A percentile compares a stretch with the other conserved stretches of the same genome.
phyloP scores from a whole-genome alignment of 2,797 vertebrate genomes.

The Myripristis murdjan region DNA sequence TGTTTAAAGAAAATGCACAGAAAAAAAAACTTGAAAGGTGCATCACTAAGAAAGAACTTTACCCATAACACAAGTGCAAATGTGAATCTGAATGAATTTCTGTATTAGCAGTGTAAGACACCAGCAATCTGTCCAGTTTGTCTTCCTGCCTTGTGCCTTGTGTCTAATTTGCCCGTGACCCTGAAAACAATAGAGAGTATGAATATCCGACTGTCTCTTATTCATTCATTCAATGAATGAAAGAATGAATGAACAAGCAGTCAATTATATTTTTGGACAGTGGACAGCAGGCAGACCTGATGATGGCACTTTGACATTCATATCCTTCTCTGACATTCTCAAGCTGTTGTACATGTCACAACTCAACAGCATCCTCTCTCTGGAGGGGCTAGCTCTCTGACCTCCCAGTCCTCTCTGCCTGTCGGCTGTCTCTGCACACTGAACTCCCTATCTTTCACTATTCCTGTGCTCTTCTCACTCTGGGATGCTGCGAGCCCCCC shows the following conservation, averaged over 20 bases:
- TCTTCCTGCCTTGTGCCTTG: background rate
- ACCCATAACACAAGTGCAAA: no score
- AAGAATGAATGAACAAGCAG: background rate
- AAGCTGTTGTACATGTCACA: background rate
- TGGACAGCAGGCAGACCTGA: background rate
- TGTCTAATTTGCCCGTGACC: no score
- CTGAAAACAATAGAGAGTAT: no score
- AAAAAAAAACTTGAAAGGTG: no score
- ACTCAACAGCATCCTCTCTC: constrained; percentile 4
- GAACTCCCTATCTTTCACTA: background rate
- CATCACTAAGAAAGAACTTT: no score
- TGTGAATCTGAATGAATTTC: background rate
- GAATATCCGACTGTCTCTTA: no score
- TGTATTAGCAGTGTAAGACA: background rate
- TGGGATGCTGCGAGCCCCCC: background rate
- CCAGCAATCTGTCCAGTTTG: background rate
- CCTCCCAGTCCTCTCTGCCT: constrained; percentile 16
- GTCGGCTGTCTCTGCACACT: background rate
- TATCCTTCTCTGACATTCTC: background rate
- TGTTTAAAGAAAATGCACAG: no score
- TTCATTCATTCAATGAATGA: background rate
- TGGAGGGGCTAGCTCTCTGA: constrained; percentile 5
- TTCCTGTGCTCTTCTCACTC: constrained; percentile 4
- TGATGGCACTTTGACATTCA: background rate
- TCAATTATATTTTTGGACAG: background rate